Evolutionary conservation across 2,113 vertebrate genomes (phyloP), one percentile per base, ranked within the genome.

Genomic region (Sinocyclocheilus anshuiensis): DNA sequence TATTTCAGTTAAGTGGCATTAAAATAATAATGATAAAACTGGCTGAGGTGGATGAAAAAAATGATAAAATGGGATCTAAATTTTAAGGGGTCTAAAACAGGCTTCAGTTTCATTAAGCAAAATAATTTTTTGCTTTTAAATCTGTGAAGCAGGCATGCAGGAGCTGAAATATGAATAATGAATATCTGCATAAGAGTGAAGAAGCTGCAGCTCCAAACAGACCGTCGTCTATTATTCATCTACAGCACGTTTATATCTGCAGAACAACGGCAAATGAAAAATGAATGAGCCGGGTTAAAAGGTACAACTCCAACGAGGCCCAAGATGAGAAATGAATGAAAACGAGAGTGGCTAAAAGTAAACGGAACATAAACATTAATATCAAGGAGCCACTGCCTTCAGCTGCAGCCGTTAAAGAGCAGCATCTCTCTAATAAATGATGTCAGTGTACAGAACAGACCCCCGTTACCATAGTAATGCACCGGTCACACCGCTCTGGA

Each of bases 391-490:
- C 89, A 86, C 89, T 90, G 74, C 88, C 12, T 86, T 84, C 79
- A 86, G 89, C 86, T 83, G 86, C 83, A 84, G 86, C 89, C 87
- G 88, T 88, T 88, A 87, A 87, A 90, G 88, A 36, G 4, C 63
- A 67, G 13, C 63, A 7, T 67, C 63, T 29, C 63, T 6, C 2
- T 67, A 29, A 67, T 67, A 67, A 67, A 53, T 12, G 50, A 53
- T 55, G 85, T 83, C 84, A 75, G 36, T 84, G 84, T 89, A 89
- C 91, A 91, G 93, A 94, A 94, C 92, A 94, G 93, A 94, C 89
- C 89, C 90, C 91, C 93, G 93, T 94, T 95, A 93, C 93, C 93
- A 94, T 93, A 94, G 94, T 93, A 94, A 95, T 92, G 90, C 91
- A 91, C 42, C 42, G 42, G 42, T 42, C 42, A 42, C 42, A 42